Conservation (phyloP, 2,797 vertebrate genomes). For the Liasis olivaceus region DNA sequence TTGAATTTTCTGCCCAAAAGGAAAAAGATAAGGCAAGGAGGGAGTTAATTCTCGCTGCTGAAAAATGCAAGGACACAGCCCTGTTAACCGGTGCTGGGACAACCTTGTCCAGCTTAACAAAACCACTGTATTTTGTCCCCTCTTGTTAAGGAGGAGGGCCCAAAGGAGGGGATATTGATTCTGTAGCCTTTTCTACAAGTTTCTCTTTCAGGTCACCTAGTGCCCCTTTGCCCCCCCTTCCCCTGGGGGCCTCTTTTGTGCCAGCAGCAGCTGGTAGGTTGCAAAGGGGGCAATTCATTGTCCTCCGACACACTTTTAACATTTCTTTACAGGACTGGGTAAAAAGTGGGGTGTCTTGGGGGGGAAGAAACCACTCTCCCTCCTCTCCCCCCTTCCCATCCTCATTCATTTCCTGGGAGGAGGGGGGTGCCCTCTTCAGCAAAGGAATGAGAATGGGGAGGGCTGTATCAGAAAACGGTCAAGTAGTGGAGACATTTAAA, state of each 20-base stretch:
- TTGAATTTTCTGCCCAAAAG: slow-evolving; percentile 82
- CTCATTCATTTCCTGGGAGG: slow-evolving; percentile 35
- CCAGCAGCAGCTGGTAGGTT: slow-evolving; percentile 72
- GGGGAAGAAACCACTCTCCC: neutral
- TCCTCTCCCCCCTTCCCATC: slow-evolving; percentile 46
- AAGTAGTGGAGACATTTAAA: neutral
- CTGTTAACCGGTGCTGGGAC: slow-evolving; percentile 75
- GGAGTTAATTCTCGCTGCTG: slow-evolving; percentile 65
- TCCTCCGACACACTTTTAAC: slow-evolving; percentile 67
- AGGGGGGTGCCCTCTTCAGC: slow-evolving; percentile 29
- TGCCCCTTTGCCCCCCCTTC: slow-evolving; percentile 58
- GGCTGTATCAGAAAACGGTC: slow-evolving; percentile 44
- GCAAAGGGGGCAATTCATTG: slow-evolving; percentile 61
- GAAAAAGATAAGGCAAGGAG: slow-evolving; percentile 69
- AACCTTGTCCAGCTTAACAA: slow-evolving; percentile 70
- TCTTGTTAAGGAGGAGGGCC: slow-evolving; percentile 70
- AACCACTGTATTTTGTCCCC: slow-evolving; percentile 68
- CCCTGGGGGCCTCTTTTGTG: slow-evolving; percentile 58
- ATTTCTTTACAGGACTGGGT: slow-evolving; percentile 62
- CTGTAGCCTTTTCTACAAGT: slow-evolving; percentile 66
- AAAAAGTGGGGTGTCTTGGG: neutral
- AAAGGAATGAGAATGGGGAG: slow-evolving; percentile 18
- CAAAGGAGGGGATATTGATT: slow-evolving; percentile 71
- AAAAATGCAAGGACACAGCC: slow-evolving; percentile 44
- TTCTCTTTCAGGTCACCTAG: slow-evolving; percentile 72